Base-by-base conservation (phyloP, 2,797 vertebrate genomes). In the Cossypha caffra region DNA sequence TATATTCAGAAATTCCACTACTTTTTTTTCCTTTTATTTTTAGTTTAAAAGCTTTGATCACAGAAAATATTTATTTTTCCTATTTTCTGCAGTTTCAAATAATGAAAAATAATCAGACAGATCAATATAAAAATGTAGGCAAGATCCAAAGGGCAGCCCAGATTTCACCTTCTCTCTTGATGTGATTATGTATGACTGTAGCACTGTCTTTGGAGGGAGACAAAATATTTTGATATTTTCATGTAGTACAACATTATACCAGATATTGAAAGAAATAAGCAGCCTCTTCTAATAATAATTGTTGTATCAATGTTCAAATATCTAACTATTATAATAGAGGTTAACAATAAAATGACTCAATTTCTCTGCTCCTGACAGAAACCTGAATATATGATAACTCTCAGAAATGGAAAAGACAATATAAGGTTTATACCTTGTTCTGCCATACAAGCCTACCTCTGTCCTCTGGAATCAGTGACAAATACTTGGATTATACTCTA, bases 41-140 rank as follows among this genome's bases (percentile, higher is more conserved):
- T 13, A 9, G 6, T 28, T 90, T 88, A 66, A 91, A 91, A 91
- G 21, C 38, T 86, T 58, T 94, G 54, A 43, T 58, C 50, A 87
- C 73, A 87, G 50, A 54, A 82, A 84, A 94, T 1, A 80, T 85
- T 83, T 67, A 17, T 5, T 64, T 91, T 95, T 91, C 17, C 11
- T 88, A 18, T 78, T 81, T 81, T 28, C 38, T 66, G 3, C 54
- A 45, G 29, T 88, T 95, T 87, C 43, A 64, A 75, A 94, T 88
- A 97, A 89, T 33, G 35, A 87, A 95, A 88, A 67, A 73, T 73
- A 54, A 88, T 81, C 58, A 74, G 21, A 28, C 57, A 61, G 19
- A 38, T 47, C 10, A 73, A 47, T 37, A 57, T 29, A 92, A 93
- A 97, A 91, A 71, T 40, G 24, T 48, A 86, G 47, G 12, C 42